A percentile compares a stretch with the other conserved stretches of the same genome.
phyloP scores from a whole-genome alignment of 2,888 invertebrate species.

The Aquatica leii region DNA sequence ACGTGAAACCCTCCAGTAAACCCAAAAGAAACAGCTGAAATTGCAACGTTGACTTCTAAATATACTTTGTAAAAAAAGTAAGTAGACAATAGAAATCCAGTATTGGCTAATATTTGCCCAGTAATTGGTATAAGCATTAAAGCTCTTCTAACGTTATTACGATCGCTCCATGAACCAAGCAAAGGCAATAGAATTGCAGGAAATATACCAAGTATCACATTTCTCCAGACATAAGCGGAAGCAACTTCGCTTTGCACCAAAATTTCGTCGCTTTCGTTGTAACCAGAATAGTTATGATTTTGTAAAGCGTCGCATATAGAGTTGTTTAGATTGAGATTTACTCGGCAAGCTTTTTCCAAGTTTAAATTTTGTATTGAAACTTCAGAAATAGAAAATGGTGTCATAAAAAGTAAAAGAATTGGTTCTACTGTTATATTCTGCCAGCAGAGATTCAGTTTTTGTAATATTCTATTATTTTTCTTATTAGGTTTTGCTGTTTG shows the following conservation, averaged over 20 bases:
- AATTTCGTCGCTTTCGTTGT: slow-evolving; percentile 66
- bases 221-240: slow-evolving; percentile 65
- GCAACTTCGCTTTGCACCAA: slow-evolving; percentile 48
- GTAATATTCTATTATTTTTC: no score
- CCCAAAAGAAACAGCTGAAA: slow-evolving; percentile 64
- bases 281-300: slow-evolving; percentile 70
- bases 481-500: no score
- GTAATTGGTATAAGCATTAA: slow-evolving; percentile 66
- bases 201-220: slow-evolving; percentile 64
- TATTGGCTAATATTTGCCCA: slow-evolving; percentile 63
- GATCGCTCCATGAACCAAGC: slow-evolving; percentile 70
- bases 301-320: slow-evolving; percentile 78
- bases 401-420: slow-evolving; percentile 72
- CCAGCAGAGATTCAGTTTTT: no score
- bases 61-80: slow-evolving; percentile 66
- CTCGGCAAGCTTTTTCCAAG: no score
- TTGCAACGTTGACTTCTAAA: slow-evolving; percentile 63
- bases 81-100: slow-evolving; percentile 64
- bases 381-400: slow-evolving; percentile 66
- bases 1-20: slow-evolving; percentile 67
- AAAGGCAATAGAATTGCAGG: slow-evolving; percentile 66
- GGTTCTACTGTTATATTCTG: slow-evolving; percentile 56
- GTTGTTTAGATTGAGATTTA: slow-evolving; percentile 72
- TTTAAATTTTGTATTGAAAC: no score
- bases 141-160: slow-evolving; percentile 65